Base-by-base conservation (phyloP, 2,113 vertebrate genomes). In the Orthochromis indermauri region DNA sequence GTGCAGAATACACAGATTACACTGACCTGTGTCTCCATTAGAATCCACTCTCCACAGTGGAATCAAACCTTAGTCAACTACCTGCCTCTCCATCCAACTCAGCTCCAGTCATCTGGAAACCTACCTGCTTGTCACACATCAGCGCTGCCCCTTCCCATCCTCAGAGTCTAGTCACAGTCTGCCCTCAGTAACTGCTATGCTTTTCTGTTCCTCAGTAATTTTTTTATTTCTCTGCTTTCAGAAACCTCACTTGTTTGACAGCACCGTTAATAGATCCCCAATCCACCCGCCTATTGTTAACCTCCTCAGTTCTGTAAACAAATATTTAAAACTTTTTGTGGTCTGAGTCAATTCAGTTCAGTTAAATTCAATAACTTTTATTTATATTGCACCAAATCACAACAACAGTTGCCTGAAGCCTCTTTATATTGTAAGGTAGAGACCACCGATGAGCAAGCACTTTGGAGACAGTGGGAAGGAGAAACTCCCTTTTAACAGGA, bases 381-480 rank as follows among this genome's bases (percentile, higher is more conserved):
- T 66, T 66, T 66, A 12, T 66, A 66, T 66, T 2, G 61, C 61
- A 66, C 6, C 31, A 35, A 35, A 66, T 66, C 31, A n/a, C 31
- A 66, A 66, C 17, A 66, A n/a, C 61, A 66, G 17, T 66, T 66
- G 17, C 61, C 59, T n/a, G 17, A 63, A 35, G 17, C 6, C 59
- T 63, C 17, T 12, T 66, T 66, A 63, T 35, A 7, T 35, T 35
- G 31, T 35, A 63, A 63, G 2, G 59, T 2, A 63, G 59, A 35
- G 17, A 19, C 59, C 59, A 11, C 59, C 0, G 10, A 63, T 11
- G 59, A 35, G 0, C 2, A 63, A 19, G 4, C 16, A 19, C 59
- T 35, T n/a, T 35, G 31, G 59, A 0, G 31, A n/a, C 59, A 0
- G 2, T 4, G 31, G 59, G 61, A 0, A 35, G 61, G 10, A 66